Base-by-base conservation (phyloP, 2,888 invertebrate species). In the Nezara viridula region DNA sequence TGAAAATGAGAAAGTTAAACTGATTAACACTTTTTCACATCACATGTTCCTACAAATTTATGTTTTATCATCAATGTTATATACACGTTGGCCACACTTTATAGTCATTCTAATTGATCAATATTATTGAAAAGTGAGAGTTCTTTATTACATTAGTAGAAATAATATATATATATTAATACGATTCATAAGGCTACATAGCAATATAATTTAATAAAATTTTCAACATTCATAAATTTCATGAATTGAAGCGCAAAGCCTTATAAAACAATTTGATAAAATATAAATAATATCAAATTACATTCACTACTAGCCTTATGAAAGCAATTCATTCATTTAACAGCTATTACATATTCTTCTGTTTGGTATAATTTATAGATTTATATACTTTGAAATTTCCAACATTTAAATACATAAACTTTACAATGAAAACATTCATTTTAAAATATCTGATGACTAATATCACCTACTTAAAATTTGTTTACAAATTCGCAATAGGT, bases 321-420 rank as follows among this genome's bases (percentile, higher is more conserved):
- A 60, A 60, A 60, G 60, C 60, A 27, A 27, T 27, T 60, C 5
- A 60, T 60, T 32, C 27, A 60, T 27, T 27, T 27, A 14, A 27
- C 27, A 60, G 27, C 60, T 27, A 16, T 60, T 60, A 60, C 12
- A 60, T 60, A 60, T 60, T 27, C 27, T 60, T 60, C 60, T 60
- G 60, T 60, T 60, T 60, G 4, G 60, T 27, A 55, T 27, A 27
- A n/a, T 60, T 16, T n/a, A 55, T n/a, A 60, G 16, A 27, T 27
- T 7, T 60, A 60, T 60, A 60, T 32, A 85, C 14, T n/a, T 49
- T 47, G 19, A 85, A 49, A 85, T 44, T n/a, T 50, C 14, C n/a
- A 85, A 85, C 52, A 86, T 10, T 86, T 86, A 50, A 52, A 55
- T 52, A 24, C 24, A 52, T 86, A 52, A 40, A 77, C 19, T 77